Evolutionary conservation across 2,888 invertebrate species (phyloP).

Genomic region (Drosophila neutralis): DNA sequence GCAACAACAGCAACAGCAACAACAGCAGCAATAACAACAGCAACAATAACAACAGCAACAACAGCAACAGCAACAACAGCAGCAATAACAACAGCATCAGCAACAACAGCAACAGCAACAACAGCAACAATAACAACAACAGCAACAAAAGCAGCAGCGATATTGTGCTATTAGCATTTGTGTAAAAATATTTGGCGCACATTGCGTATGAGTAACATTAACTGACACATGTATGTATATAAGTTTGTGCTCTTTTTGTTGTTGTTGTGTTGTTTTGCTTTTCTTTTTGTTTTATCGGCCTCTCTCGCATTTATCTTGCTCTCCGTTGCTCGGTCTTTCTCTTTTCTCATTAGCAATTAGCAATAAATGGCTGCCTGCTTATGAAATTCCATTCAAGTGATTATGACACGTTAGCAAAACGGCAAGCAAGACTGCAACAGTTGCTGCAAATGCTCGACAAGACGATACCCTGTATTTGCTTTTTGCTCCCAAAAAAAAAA

Average conservation of each 20-base stretch:
- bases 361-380: conserved; percentile 22
- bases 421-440: not conserved
- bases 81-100: too few species aligned
- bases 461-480: conserved; percentile 7
- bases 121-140: not conserved
- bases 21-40: not conserved
- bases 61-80: not conserved
- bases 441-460: not conserved
- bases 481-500: too few species aligned
- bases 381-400: conserved; percentile 42
- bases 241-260: not conserved
- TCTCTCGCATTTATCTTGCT: not conserved
- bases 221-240: not conserved
- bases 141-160: too few species aligned
- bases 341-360: conserved; percentile 23
- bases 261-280: not conserved
- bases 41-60: rapidly evolving
- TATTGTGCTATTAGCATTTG: not conserved
- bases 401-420: conserved; percentile 15
- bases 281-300: not conserved
- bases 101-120: too few species aligned
- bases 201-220: conserved; percentile 53
- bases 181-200: conserved; percentile 23
- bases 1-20: too few species aligned
- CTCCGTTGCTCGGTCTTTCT: not conserved